Evolutionary conservation across 2,113 vertebrate genomes (phyloP), one percentile per base, ranked within the genome.

Genomic region (Paraplagusia blochii): DNA sequence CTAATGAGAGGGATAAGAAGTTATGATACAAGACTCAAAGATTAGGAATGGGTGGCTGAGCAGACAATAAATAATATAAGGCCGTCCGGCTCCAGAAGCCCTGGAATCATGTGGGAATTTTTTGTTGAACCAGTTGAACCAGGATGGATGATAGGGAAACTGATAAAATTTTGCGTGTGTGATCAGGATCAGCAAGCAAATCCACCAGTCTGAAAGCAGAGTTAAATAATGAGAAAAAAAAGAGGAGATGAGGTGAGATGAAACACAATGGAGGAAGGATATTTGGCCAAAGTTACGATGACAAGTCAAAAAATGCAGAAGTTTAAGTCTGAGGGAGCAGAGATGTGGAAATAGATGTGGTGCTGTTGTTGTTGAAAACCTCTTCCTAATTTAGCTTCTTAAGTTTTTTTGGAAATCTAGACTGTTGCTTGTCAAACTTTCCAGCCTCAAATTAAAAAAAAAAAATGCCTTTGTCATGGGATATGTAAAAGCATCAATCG

Each of bases 121-220:
- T 77, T 58, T 63, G 62, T n/a, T n/a, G 66, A 58, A 70, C 61
- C 69, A 63, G 45, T 44, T n/a, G 34, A 70, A 69, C 83, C 63
- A 76, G 63, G 54, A 75, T 4, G 72, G 79, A 79, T 77, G 76
- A 83, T 57, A 73, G 66, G 72, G 79, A 79, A 85, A 80, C 76
- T 84, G 83, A 84, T 88, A 85, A 85, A 74, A 59, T 76, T 78
- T 75, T 82, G 74, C 71, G 71, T 66, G 76, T 52, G 63, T 70
- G 74, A 76, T 84, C 74, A 76, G 80, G 76, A 77, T 83, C 66
- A 79, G 70, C 22, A 45, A 55, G 61, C 68, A 79, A 81, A 85
- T 80, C 72, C 81, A 53, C 60, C 51, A 53, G 40, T 69, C 15
- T 35, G 65, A 52, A 58, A 61, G 50, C 43, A 54, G 49, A 80